Conservation (phyloP, 2,113 vertebrate species). For the Fulmarus glacialis region DNA sequence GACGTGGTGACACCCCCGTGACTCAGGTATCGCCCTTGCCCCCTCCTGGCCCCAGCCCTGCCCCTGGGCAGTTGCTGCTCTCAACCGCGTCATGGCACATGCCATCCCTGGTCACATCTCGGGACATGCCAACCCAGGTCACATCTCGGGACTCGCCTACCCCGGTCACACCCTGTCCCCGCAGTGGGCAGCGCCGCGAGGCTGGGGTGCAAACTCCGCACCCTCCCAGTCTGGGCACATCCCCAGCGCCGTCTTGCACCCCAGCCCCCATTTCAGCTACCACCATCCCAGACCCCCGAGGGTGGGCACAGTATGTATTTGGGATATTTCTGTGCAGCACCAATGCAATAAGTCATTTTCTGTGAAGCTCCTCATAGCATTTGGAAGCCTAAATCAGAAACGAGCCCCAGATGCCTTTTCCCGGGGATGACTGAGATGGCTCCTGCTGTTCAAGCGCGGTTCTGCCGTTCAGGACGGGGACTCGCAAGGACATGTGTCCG, state of each 20-base stretch:
- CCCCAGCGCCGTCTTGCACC: accelerated
- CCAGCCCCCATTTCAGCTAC: accelerated
- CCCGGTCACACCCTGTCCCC: background rate
- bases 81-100: background rate
- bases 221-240: background rate
- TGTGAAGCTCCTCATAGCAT: accelerated
- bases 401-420: accelerated
- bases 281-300: background rate
- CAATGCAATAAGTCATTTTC: background rate
- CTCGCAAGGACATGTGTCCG: accelerated
- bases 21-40: background rate
- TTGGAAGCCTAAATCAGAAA: background rate
- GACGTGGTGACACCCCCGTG: background rate
- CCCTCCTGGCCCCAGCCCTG: background rate
- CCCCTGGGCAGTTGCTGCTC: background rate
- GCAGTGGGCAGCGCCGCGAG: accelerated
- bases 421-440: background rate
- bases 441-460: background rate
- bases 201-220: background rate
- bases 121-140: background rate
- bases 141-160: accelerated
- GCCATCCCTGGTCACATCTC: background rate
- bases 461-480: background rate
- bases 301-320: accelerated
- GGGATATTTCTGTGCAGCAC: background rate